A percentile compares a stretch with the other conserved stretches of the same genome.
Conservation (phyloP, 30 jellyfish, hydroid and myxozoan species). For the Sanderia malayensis region DNA sequence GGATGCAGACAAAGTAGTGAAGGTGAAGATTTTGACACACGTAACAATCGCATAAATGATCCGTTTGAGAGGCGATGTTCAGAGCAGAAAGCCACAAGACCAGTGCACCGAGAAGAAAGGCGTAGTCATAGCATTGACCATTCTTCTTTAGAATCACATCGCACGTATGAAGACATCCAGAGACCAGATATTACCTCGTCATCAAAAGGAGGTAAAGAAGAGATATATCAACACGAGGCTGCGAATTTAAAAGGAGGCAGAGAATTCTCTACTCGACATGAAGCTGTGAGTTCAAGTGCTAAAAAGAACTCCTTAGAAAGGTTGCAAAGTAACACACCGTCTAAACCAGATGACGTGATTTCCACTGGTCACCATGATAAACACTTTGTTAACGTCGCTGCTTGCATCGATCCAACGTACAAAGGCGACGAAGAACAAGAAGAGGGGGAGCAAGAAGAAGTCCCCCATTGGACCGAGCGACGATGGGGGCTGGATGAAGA, state of each 20-base stretch:
- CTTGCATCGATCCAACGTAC: conserved; percentile 64
- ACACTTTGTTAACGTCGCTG: conserved; percentile 57
- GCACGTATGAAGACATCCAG: neutral
- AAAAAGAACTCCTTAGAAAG: neutral
- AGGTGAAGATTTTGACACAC: no score
- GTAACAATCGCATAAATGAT: no score
- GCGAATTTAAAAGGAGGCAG: no score
- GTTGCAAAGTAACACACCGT: no score
- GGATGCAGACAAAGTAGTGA: no score
- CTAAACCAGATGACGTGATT: conserved; percentile 4
- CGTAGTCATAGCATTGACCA: neutral
- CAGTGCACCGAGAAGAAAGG: neutral
- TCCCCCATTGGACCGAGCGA: conserved; percentile 12
- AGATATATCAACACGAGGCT: conserved; percentile 1
- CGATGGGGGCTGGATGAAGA: conserved; percentile 36
- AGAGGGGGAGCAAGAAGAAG: no score
- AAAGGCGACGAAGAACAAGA: conserved; percentile 19
- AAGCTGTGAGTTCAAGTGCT: neutral
- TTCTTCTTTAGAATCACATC: neutral
- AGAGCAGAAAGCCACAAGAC: neutral
- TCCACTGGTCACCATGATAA: conserved; percentile 2
- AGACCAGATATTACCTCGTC: neutral
- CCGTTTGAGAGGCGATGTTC: neutral
- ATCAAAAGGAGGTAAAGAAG: neutral
- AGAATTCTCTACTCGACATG: no score